Evolutionary conservation across 2,113 vertebrate species (phyloP).

Genomic region (Austrofundulus limnaeus): DNA sequence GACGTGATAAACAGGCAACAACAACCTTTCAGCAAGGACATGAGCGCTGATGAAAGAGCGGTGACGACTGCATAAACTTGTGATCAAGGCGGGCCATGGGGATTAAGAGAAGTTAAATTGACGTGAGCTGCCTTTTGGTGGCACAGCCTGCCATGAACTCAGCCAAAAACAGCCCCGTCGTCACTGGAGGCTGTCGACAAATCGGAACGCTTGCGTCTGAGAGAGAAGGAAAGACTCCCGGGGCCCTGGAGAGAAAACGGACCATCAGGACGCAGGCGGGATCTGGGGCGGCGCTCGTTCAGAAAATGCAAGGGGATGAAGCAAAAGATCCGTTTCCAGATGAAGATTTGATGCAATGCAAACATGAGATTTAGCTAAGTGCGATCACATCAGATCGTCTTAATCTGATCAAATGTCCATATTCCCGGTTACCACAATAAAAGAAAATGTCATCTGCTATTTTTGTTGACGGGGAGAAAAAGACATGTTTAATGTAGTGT

Average conservation of each 20-base stretch:
- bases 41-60: conserved; percentile 31
- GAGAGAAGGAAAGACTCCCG: conserved; percentile 23
- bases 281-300: not conserved
- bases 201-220: conserved; percentile 29
- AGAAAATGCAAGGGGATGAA: not conserved
- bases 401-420: conserved; percentile 14
- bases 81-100: conserved; percentile 23
- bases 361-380: not conserved
- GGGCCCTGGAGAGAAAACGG: conserved; percentile 19
- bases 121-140: conserved; percentile 53
- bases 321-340: not conserved
- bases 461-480: conserved; percentile 7
- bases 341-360: too few species aligned
- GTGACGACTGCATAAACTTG: conserved; percentile 46
- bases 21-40: conserved; percentile 56
- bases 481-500: conserved; percentile 54
- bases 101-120: conserved; percentile 57
- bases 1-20: conserved; percentile 48
- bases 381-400: conserved; percentile 20
- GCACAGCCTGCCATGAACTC: conserved; percentile 23
- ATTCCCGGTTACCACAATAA: not conserved
- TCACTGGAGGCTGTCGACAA: conserved; percentile 28
- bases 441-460: conserved; percentile 25
- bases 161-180: conserved; percentile 49
- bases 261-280: conserved; percentile 14